phyloP scores from a whole-genome alignment of 2,113 vertebrate species.

The Chaetura pelagica region DNA sequence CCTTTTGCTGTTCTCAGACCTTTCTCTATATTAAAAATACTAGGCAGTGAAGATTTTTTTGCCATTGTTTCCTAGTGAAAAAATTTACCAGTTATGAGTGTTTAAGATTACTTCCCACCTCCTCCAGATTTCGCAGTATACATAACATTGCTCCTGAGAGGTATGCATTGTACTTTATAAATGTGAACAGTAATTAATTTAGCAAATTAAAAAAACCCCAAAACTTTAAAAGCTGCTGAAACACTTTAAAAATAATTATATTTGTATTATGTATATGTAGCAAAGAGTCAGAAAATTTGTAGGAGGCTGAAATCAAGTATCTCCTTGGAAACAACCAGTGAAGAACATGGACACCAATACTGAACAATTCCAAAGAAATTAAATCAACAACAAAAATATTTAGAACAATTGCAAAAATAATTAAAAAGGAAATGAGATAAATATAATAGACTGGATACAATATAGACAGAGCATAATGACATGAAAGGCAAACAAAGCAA shows the following conservation, averaged over 20 bases:
- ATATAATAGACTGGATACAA: not conserved
- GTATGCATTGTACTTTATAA: not conserved
- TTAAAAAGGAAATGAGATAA: slow-evolving; percentile 3
- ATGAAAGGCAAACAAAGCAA: not conserved
- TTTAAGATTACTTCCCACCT: not conserved
- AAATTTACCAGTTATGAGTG: not conserved
- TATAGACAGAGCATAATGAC: not conserved
- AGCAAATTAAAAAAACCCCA: not conserved
- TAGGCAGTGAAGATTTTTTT: not conserved
- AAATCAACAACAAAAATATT: not conserved
- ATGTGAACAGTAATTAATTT: not conserved
- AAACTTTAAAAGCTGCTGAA: not conserved
- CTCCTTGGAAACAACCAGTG: slow-evolving; percentile 37
- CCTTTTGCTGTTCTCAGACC: not conserved
- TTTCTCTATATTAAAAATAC: not conserved
- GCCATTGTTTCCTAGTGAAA: not conserved
- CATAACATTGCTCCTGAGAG: not conserved
- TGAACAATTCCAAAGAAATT: slow-evolving; percentile 22
- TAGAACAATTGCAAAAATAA: slow-evolving; percentile 18
- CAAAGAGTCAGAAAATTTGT: not conserved
- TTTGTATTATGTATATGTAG: slow-evolving; percentile 14
- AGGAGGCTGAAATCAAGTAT: not conserved
- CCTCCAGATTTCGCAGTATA: not conserved
- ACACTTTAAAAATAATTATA: not conserved
- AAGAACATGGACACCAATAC: not conserved